phyloP scores from a whole-genome alignment of 2,888 invertebrate species.

The Didymodactylos carnosus region DNA sequence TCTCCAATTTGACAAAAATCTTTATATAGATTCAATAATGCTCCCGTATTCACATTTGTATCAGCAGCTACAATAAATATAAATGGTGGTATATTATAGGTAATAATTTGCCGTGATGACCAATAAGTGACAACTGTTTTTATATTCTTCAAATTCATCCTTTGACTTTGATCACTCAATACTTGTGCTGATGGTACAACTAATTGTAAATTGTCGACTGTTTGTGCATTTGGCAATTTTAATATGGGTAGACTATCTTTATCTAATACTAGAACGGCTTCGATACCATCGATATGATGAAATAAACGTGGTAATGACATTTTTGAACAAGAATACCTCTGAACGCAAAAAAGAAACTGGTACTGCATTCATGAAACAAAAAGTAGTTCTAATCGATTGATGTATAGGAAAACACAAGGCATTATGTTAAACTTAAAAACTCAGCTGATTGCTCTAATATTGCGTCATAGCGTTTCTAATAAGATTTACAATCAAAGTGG shows the following conservation, averaged over 20 bases:
- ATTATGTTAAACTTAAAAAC: too few species aligned
- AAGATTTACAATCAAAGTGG: too few species aligned
- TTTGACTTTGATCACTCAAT: neutral
- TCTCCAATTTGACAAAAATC: neutral
- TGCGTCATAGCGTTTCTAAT: too few species aligned
- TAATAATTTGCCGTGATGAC: neutral
- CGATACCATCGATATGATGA: neutral
- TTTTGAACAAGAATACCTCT: too few species aligned
- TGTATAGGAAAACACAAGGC: too few species aligned
- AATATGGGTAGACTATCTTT: neutral
- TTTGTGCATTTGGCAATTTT: neutral
- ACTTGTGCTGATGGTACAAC: neutral
- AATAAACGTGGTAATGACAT: neutral
- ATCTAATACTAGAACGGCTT: neutral
- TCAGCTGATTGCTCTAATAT: too few species aligned
- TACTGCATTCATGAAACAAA: too few species aligned
- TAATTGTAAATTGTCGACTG: neutral
- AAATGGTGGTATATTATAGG: neutral
- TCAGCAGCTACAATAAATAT: neutral
- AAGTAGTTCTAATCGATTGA: too few species aligned
- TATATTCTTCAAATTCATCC: neutral
- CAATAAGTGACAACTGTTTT: neutral
- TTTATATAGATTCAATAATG: neutral
- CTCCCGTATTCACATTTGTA: neutral
- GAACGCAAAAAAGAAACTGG: too few species aligned